A percentile compares a stretch with the other conserved stretches of the same genome.
Conservation (phyloP, 2,797 vertebrate species). For the Bradypodion ventrale region DNA sequence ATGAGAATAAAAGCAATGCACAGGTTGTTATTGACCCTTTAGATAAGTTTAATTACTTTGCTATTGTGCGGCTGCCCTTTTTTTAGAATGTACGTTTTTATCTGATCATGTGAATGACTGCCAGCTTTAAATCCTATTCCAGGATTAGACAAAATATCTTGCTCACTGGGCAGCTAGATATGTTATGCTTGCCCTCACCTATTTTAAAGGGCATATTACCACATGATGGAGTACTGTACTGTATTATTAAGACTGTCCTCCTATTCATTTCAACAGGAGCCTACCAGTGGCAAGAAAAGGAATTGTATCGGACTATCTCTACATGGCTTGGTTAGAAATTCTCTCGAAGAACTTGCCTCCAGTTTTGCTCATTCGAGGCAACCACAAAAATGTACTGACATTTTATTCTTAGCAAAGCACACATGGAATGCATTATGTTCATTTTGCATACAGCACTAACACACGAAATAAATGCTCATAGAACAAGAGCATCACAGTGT, state of each 20-base stretch:
- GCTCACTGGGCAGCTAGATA: not conserved
- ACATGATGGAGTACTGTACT: not conserved
- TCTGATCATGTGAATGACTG: conserved; percentile 1
- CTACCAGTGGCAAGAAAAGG: conserved; percentile 96
- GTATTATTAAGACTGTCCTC: conserved; percentile 40
- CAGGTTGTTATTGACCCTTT: not conserved
- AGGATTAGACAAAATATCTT: not conserved
- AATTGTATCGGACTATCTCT: conserved; percentile 90
- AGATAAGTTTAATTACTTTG: not conserved
- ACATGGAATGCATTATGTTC: conserved; percentile 3
- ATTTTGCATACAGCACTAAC: conserved; percentile 22
- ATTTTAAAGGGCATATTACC: conserved; percentile 14
- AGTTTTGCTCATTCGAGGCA: conserved; percentile 91
- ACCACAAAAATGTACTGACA: conserved; percentile 97
- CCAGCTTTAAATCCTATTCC: not conserved
- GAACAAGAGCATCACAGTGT: not conserved
- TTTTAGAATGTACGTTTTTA: conserved; percentile 11
- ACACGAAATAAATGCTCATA: conserved; percentile 15
- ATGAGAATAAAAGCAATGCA: conserved; percentile 19
- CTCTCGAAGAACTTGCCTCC: conserved; percentile 95
- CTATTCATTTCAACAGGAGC: conserved; percentile 80
- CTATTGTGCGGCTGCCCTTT: conserved; percentile 11
- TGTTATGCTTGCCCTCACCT: not conserved
- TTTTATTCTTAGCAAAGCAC: conserved; percentile 89
- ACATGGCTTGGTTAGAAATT: conserved; percentile 96